Conservation (phyloP, 1,140 invertebrate genomes). For the Centruroides sculpturatus region DNA sequence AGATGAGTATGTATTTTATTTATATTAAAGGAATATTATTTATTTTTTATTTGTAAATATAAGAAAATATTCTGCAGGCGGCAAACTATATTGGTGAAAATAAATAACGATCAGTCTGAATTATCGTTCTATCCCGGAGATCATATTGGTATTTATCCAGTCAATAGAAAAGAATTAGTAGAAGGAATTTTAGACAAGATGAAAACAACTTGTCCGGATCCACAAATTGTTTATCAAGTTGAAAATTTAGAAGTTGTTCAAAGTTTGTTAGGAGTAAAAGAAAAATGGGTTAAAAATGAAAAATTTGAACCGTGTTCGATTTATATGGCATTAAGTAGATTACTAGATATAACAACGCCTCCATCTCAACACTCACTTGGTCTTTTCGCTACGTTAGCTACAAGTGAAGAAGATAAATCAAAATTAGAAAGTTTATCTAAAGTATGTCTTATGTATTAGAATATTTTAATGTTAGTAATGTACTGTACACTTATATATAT, state of each 20-base stretch:
- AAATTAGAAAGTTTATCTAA: constrained; percentile 22
- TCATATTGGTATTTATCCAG: constrained; percentile 80
- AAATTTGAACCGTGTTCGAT: constrained; percentile 45
- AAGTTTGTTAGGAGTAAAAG: constrained; percentile 33
- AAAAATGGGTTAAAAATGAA: constrained; percentile 66
- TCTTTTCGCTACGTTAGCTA: constrained; percentile 62
- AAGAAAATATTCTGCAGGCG: constrained; percentile 26
- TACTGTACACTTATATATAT: too few species aligned
- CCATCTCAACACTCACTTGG: constrained; percentile 72
- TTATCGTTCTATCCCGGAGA: constrained; percentile 69
- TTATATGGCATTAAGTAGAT: constrained; percentile 58
- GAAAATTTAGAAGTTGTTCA: too few species aligned
- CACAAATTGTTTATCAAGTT: too few species aligned
- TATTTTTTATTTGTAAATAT: too few species aligned
- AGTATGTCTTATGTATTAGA: too few species aligned
- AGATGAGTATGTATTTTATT: constrained; percentile 25
- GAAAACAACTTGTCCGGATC: too few species aligned
- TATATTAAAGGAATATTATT: constrained; percentile 3
- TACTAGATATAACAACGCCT: constrained; percentile 83
- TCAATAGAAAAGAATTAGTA: constrained; percentile 62
- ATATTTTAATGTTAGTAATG: too few species aligned
- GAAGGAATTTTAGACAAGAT: constrained; percentile 48
- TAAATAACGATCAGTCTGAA: constrained; percentile 22
- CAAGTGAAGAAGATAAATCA: constrained; percentile 43
- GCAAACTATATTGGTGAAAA: constrained; percentile 45